Conservation (phyloP, 2,113 vertebrate species). For the Passerina amoena region DNA sequence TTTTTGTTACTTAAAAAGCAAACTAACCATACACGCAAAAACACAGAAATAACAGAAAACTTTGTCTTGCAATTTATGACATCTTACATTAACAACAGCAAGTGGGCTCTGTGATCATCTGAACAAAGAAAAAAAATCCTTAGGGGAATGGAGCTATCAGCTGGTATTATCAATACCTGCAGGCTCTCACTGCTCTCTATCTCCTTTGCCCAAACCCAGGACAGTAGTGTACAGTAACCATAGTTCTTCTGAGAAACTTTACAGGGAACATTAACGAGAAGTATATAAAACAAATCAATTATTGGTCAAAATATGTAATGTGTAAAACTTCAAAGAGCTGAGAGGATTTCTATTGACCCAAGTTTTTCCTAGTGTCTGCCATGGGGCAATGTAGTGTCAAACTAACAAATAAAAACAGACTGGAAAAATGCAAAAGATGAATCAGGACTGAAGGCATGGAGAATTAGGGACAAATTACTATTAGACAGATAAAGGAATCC, state of each 20-base stretch:
- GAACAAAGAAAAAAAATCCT: neutral
- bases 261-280: neutral
- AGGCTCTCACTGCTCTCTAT: neutral
- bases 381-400: neutral
- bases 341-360: neutral
- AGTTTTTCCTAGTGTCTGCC: neutral
- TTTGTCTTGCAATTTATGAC: neutral
- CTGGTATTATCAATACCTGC: neutral
- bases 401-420: neutral
- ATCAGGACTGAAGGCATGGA: neutral
- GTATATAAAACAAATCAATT: neutral
- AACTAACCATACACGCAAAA: neutral
- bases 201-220: neutral
- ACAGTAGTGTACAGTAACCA: neutral
- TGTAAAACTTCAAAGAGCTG: neutral
- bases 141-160: neutral
- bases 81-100: neutral
- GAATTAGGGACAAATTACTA: neutral
- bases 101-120: neutral
- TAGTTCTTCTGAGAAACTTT: neutral
- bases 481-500: neutral
- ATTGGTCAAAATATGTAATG: neutral
- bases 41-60: neutral
- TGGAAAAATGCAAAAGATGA: neutral
- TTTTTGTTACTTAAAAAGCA: slow-evolving; percentile 10